A percentile compares a stretch with the other conserved stretches of the same genome.
These are phyloP conservation scores for Gastrophryne carolinensis DNA, from an alignment of 2,797 vertebrate species.

Conservation along the genomic window DNA sequence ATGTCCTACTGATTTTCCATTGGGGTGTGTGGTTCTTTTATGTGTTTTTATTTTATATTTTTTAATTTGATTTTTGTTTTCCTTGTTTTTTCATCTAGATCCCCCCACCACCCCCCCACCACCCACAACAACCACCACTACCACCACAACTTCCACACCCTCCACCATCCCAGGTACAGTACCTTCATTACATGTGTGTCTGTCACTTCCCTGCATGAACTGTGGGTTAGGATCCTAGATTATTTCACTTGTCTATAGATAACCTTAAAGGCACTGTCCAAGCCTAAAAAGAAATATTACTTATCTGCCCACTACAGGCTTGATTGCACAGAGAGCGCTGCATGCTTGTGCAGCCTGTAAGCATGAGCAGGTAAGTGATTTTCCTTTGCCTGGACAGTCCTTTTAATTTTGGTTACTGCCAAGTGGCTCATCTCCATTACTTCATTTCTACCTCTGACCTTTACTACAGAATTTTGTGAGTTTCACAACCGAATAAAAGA, in stretches of 20 bases:
- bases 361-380: too few relatives aligned
- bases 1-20: slow-evolving; percentile 33
- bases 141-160: slow-evolving; percentile 73
- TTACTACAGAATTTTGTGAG: too few relatives aligned
- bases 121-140: slow-evolving; percentile 84
- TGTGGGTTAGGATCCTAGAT: not conserved
- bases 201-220: slow-evolving; percentile 63
- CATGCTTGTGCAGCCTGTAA: too few relatives aligned
- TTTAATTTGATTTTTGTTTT: slow-evolving; percentile 70
- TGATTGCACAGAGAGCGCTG: too few relatives aligned
- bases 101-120: slow-evolving; percentile 96
- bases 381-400: too few relatives aligned
- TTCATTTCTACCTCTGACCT: too few relatives aligned
- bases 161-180: slow-evolving; percentile 96
- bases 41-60: slow-evolving; percentile 54
- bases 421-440: too few relatives aligned
- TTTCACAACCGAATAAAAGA: too few relatives aligned
- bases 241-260: not conserved
- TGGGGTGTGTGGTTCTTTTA: slow-evolving; percentile 44
- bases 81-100: slow-evolving; percentile 96
- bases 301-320: too few relatives aligned
- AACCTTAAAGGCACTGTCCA: too few relatives aligned
- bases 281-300: too few relatives aligned
- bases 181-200: slow-evolving; percentile 70
- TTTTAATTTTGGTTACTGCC: too few relatives aligned